phyloP scores from a whole-genome alignment of 2,113 vertebrate genomes.

The Pogonocichla stellata region DNA sequence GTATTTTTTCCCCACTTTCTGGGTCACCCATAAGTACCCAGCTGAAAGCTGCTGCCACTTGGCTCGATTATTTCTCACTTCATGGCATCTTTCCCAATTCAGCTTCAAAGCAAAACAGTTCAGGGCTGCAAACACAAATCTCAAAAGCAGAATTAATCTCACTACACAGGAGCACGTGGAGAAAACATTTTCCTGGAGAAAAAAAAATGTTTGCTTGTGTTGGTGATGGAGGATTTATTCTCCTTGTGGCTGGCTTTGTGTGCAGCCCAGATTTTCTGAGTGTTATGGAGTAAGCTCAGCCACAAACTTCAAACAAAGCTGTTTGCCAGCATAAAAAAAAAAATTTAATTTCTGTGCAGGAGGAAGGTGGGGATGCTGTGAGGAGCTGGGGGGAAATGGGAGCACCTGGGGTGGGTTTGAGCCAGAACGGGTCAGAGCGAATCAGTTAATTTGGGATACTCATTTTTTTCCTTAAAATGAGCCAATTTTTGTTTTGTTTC shows the following conservation, averaged over 20 bases:
- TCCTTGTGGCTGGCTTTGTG: neutral
- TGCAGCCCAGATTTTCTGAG: neutral
- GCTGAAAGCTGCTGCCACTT: neutral
- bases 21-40: neutral
- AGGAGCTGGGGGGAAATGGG: neutral
- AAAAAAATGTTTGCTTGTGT: neutral
- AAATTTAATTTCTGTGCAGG: neutral
- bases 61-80: neutral
- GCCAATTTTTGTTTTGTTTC: too few relatives aligned
- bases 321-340: neutral
- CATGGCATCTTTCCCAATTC: neutral
- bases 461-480: too few relatives aligned
- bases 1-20: neutral
- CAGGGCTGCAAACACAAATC: neutral
- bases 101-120: neutral
- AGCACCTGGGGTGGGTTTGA: neutral
- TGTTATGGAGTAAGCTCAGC: neutral
- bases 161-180: neutral
- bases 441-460: too few relatives aligned
- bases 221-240: neutral
- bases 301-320: neutral
- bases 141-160: neutral
- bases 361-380: neutral
- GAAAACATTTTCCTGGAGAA: neutral
- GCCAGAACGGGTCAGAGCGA: accelerated